Evolutionary conservation across 2,888 invertebrate species (phyloP), one percentile per base, ranked within the genome.

Genomic region (Lasioglossum figueresi): DNA sequence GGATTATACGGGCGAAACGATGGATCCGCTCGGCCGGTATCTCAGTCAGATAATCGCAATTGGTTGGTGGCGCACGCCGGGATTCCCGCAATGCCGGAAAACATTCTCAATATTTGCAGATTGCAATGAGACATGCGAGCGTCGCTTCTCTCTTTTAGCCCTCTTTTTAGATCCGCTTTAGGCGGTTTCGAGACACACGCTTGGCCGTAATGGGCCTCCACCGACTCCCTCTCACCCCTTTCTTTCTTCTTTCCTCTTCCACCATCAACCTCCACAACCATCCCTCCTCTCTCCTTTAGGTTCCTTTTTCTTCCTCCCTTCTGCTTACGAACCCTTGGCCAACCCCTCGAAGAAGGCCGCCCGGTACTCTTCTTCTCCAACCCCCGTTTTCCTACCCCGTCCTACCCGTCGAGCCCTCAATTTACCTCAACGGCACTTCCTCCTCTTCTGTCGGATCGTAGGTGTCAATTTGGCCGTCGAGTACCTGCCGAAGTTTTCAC

Each of bases 1-100:
- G 80, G 85, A 87, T 88, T 79, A 83, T 75, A 80, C 84, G 79
- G 82, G 70, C 68, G 79, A 81, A 84, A 85, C 84, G 90, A 89
- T 88, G 86, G 88, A 90, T 89, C 79, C 87, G 73, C 31, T 73
- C 80, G 73, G 56, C 76, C 37, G 92, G 91, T 93, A 93, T 93
- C 92, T 91, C 83, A 66, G 88, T 79, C 88, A 92, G 93, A 93
- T 94, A 94, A 94, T 93, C 93, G 91, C 93, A 94, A 94, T 94
- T 93, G 93, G 93, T 93, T 93, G 84, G 81, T 79, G 82, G 89
- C 82, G 88, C 72, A 75, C 52, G 48, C 77, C 43, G 70, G 72
- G 87, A 90, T 89, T 88, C 88, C 90, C 87, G 91, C 91, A 92
- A 91, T 91, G 90, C 89, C 89, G 89, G 90, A 93, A 93, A 93